These are phyloP conservation scores for Trichosurus vulpecula DNA, from an alignment of 2,797 vertebrate genomes.

Conservation along the genomic window DNA sequence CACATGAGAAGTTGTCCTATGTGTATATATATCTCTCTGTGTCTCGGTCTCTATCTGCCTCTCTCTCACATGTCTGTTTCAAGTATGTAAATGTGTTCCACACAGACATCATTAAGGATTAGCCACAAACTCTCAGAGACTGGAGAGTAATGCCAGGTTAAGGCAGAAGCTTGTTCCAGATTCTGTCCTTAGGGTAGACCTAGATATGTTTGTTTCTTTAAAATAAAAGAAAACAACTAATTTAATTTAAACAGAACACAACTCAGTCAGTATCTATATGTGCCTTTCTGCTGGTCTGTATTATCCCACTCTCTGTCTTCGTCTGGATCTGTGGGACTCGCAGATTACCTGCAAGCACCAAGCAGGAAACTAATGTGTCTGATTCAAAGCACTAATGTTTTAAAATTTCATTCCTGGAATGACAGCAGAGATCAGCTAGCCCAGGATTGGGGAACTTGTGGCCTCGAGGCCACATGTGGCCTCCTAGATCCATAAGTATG, in stretches of 20 bases:
- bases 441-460: too few species aligned
- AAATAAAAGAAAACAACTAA: not conserved
- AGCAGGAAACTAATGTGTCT: not conserved
- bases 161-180: not conserved
- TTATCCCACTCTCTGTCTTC: not conserved
- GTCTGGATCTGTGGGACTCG: not conserved
- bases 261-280: not conserved
- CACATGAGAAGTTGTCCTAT: conserved; percentile 24
- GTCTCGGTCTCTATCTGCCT: not conserved
- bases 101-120: not conserved
- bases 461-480: too few species aligned
- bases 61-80: not conserved
- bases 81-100: not conserved
- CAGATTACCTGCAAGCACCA: conserved; percentile 24
- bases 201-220: not conserved
- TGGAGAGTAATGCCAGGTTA: not conserved
- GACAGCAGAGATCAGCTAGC: not conserved
- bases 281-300: not conserved
- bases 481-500: too few species aligned
- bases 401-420: not conserved
- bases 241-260: not conserved
- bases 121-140: conserved; percentile 2
- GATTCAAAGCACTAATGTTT: conserved; percentile 5
- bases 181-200: not conserved
- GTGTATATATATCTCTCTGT: conserved; percentile 2